Base-by-base conservation (phyloP, 2,113 vertebrate genomes). In the Notothenia rossii region DNA sequence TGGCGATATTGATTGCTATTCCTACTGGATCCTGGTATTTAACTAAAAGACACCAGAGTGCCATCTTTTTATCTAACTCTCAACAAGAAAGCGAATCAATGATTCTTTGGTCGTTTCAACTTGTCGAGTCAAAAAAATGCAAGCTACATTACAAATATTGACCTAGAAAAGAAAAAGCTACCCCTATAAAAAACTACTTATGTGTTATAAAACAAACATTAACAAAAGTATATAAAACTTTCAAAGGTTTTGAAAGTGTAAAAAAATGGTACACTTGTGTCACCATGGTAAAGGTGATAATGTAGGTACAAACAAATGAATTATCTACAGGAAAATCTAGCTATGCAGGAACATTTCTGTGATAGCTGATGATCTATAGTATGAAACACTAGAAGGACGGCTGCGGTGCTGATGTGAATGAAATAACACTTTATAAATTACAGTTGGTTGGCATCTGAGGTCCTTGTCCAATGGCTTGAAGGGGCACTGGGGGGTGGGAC, bases 221-320 rank as follows among this genome's bases (percentile, higher is more conserved):
- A 91, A 92, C 75, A 94, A 95, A 94, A 90, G 93, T 88, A 88
- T 94, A 94, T 88, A 94, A 93, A 94, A 92, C 87, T 87, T 93
- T 88, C 89, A 94, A 88, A 91, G 71, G 79, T 80, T 58, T 91
- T 94, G 92, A 94, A 92, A 94, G 91, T 60, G 84, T 92, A 94
- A 84, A 92, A 40, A 93, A 94, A 90, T 87, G 55, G 55, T 89
- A 91, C 81, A 92, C 33, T 86, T 89, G 70, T 78, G 82, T 88
- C 81, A 50, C 48, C 48, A 1, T 75, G 66, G 67, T 88, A 46
- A 75, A 89, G 81, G 64, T 72, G 74, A 73, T 69, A 49, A 66
- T 60, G 61, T 70, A 56, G 46, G 56, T 82, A 81, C 36, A 86
- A 87, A 82, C 53, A 86, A 85, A 77, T 85, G 58, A 36, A 62